phyloP scores from a whole-genome alignment of 1,140 invertebrate species.

The Metaphire vulgaris region DNA sequence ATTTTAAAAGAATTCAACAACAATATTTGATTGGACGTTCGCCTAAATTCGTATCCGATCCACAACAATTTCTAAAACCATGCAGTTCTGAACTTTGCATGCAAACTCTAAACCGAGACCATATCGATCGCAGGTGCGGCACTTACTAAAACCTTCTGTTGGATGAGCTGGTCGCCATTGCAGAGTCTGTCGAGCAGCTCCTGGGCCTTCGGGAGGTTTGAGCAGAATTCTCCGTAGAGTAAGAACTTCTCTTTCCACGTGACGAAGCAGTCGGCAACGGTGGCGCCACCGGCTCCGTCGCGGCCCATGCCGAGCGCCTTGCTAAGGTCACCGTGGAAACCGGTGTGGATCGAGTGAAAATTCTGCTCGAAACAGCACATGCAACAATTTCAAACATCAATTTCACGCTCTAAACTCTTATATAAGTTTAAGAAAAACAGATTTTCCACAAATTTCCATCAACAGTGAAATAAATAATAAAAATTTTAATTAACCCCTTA shows the following conservation, averaged over 20 bases:
- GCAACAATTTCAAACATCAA: background rate
- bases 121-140: too few species aligned
- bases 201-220: constrained; percentile 77
- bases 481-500: background rate
- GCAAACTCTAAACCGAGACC: too few species aligned
- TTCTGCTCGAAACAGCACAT: constrained; percentile 57
- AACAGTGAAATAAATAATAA: background rate
- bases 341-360: constrained; percentile 75
- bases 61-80: too few species aligned
- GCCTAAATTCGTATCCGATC: too few species aligned
- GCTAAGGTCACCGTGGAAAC: constrained; percentile 70
- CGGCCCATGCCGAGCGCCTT: constrained; percentile 60
- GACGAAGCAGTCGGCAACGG: constrained; percentile 67
- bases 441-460: too few species aligned
- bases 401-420: background rate
- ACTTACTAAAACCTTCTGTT: constrained; percentile 57
- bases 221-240: constrained; percentile 91
- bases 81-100: too few species aligned
- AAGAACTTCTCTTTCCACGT: constrained; percentile 82
- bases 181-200: constrained; percentile 68
- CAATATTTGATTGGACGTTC: too few species aligned
- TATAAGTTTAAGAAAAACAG: background rate
- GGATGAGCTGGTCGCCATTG: constrained; percentile 58
- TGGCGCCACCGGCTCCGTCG: constrained; percentile 20
- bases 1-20: too few species aligned